A percentile compares a stretch with the other conserved stretches of the same genome.
Evolutionary conservation across 1,140 invertebrate genomes (phyloP).

Genomic region (Drosophila subpulchrella): DNA sequence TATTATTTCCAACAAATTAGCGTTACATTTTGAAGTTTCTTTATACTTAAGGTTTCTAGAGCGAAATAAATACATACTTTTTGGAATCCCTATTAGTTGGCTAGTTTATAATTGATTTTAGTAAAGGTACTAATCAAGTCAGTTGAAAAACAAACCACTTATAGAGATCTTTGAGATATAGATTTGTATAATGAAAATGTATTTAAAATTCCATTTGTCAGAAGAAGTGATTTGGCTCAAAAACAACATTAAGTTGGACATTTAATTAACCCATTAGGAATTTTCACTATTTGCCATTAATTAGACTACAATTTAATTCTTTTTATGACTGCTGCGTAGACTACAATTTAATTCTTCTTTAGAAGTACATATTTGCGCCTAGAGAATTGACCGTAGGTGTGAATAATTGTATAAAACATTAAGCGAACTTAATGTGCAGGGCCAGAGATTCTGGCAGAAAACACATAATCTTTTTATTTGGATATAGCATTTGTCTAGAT

Average conservation of each 20-base stretch:
- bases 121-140: not conserved
- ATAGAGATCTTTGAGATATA: not conserved
- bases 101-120: not conserved
- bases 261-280: not conserved
- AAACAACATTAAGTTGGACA: not conserved
- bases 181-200: not conserved
- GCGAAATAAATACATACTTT: not conserved
- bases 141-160: not conserved
- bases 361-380: not conserved
- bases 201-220: not conserved
- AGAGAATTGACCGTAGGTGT: not conserved
- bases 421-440: constrained; percentile 33
- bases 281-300: not conserved
- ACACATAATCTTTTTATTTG: constrained; percentile 28
- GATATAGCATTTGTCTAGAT: not conserved
- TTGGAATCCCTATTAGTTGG: not conserved
- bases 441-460: constrained; percentile 23
- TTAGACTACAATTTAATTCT: not conserved
- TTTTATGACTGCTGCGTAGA: not conserved
- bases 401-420: constrained; percentile 12
- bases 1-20: too few relatives aligned
- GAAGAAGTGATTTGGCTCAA: not conserved
- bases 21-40: too few relatives aligned
- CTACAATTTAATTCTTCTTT: not conserved
- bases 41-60: not conserved